Base-by-base conservation (phyloP, 2,797 vertebrate species). In the Galago senegalensis region DNA sequence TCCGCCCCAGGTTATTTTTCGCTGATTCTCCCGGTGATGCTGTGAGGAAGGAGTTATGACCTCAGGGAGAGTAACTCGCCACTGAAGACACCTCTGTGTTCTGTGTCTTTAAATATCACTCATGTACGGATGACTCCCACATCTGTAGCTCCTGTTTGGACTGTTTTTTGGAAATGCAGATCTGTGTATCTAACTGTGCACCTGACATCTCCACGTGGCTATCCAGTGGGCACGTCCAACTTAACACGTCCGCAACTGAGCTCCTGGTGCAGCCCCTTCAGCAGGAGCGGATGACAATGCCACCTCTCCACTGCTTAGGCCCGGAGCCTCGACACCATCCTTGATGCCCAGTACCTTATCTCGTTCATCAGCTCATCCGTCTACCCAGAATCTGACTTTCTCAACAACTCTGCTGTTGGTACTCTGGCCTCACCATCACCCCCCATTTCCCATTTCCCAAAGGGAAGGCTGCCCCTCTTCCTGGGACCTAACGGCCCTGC, bases 101-200 rank as follows among this genome's bases (percentile, higher is more conserved):
- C 12, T 31, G 29, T 89, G 25, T 73, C 25, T 96, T 85, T 80
- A 96, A 89, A 61, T 92, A 80, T 46, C 40, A 75, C 91, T 91
- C 58, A 67, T 29, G 25, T 70, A 70, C 29, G 75, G 58, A 88
- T 95, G 40, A 91, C 60, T 80, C 75, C 46, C 63, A 86, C 65
- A 92, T 90, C 34, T 93, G 61, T 75, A 60, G 61, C 53, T 96
- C 46, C 46, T 69, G 25, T 70, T 37, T 70, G 61, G 82, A 86
- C 60, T 79, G n/a, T 56, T 96, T 67, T 67, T 89, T 89, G 80
- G 27, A 91, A 93, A 37, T 9, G 25, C 0, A 91, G 25, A 79
- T 89, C 89, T 77, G 46, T 46, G 49, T 75, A 89, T n/a, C 65
- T 46, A 86, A 4, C 60, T 67, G 40, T 72, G 60, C 14, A 49